Evolutionary conservation across 2,888 invertebrate species (phyloP).

Genomic region (Petrolisthes manimaculis): DNA sequence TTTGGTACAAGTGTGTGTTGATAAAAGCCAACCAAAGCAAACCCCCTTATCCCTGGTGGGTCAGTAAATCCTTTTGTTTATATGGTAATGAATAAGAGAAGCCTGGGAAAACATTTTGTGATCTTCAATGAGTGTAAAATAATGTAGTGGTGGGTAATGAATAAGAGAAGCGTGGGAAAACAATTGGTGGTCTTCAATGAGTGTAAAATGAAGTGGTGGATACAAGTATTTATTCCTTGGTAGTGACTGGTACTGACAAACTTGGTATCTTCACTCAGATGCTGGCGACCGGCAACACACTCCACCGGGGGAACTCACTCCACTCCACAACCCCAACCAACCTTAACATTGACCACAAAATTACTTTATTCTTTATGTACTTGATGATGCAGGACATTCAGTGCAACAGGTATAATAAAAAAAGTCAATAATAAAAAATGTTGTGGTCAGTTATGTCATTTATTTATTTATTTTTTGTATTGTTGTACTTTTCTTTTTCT

Average conservation of each 20-base stretch:
- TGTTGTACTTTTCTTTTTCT: slow-evolving; percentile 30
- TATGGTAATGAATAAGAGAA: no score
- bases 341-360: slow-evolving; percentile 58
- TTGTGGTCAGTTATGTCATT: slow-evolving; percentile 52
- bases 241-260: slow-evolving; percentile 61
- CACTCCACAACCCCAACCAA: slow-evolving; percentile 46
- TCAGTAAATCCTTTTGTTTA: no score
- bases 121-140: no score
- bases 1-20: slow-evolving; percentile 40
- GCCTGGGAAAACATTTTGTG: no score
- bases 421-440: slow-evolving; percentile 32
- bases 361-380: slow-evolving; percentile 53
- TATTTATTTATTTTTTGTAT: slow-evolving; percentile 45
- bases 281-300: slow-evolving; percentile 63
- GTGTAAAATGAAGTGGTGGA: no score
- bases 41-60: slow-evolving; percentile 22
- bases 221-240: no score
- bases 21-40: not conserved
- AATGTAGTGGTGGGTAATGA: no score
- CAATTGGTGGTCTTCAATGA: no score
- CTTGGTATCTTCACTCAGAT: slow-evolving; percentile 66
- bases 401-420: slow-evolving; percentile 55
- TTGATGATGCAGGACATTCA: slow-evolving; percentile 51
- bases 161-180: no score
- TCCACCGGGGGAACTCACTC: slow-evolving; percentile 60